Conservation (phyloP, 1,140 invertebrate species). For the Galendromus occidentalis region DNA sequence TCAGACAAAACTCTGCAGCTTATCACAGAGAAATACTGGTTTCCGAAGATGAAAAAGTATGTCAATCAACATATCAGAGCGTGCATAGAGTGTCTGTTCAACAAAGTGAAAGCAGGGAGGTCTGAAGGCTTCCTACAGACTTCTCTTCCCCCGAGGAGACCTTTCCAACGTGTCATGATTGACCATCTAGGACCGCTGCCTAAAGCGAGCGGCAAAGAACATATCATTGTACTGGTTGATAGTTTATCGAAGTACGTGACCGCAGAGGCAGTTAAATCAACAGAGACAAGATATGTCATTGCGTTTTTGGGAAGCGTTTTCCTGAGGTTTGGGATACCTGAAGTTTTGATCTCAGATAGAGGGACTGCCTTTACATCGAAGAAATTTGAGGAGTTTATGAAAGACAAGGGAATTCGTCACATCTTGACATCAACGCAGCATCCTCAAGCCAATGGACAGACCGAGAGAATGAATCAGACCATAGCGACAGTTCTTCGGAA, state of each 20-base stretch:
- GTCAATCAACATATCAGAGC: not conserved
- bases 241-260: not conserved
- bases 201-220: no score
- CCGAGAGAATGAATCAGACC: no score
- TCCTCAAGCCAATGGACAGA: not conserved
- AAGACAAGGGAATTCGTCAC: not conserved
- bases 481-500: no score
- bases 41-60: not conserved
- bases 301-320: not conserved
- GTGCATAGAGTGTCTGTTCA: not conserved
- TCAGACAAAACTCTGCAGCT: not conserved
- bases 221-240: not conserved
- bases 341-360: not conserved
- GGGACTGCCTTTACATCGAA: not conserved
- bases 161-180: not conserved
- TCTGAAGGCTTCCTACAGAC: not conserved
- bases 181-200: not conserved
- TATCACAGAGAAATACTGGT: no score
- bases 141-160: no score
- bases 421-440: not conserved
- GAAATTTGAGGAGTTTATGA: not conserved
- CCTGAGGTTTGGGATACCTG: not conserved
- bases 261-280: not conserved
- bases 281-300: no score
- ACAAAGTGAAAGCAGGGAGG: not conserved